phyloP scores from a whole-genome alignment of 2,113 vertebrate genomes.

The Seriola quinqueradiata region DNA sequence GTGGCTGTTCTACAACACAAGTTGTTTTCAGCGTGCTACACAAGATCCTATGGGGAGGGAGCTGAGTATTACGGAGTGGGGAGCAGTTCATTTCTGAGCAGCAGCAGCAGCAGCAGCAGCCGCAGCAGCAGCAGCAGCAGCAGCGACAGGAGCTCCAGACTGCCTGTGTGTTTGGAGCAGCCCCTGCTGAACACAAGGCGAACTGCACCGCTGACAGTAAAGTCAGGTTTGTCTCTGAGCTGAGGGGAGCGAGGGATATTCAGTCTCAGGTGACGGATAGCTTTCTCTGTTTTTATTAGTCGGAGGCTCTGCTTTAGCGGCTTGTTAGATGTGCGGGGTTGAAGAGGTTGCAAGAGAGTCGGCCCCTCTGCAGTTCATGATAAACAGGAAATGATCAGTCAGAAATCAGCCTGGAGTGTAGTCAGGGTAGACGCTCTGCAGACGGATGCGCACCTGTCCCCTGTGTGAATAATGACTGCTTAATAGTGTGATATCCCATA shows the following conservation, averaged over 20 bases:
- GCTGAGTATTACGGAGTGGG: slow-evolving; percentile 29
- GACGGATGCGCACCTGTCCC: slow-evolving; percentile 61
- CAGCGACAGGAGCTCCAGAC: background rate
- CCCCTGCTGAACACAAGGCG: slow-evolving; percentile 70
- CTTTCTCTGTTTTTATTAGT: slow-evolving; percentile 14
- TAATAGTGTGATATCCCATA: slow-evolving; percentile 54
- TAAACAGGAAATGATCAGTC: slow-evolving; percentile 26
- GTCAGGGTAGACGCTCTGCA: slow-evolving; percentile 18
- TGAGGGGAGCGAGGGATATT: slow-evolving; percentile 14
- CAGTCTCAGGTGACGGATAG: slow-evolving; percentile 13
- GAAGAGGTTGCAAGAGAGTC: background rate
- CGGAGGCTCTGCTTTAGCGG: background rate
- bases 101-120: background rate
- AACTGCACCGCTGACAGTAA: slow-evolving; percentile 32
- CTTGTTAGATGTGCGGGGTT: background rate
- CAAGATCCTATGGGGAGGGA: slow-evolving; percentile 15
- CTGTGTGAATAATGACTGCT: slow-evolving; percentile 47
- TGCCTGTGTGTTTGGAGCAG: slow-evolving; percentile 67
- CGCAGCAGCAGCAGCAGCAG: slow-evolving; percentile 36
- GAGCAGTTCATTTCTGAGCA: slow-evolving; percentile 55
- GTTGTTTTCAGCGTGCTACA: slow-evolving; percentile 32
- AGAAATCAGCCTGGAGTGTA: slow-evolving; percentile 27
- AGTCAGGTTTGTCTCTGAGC: slow-evolving; percentile 1
- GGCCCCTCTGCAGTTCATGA: background rate
- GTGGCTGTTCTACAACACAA: slow-evolving; percentile 1